Evolutionary conservation across 2,113 vertebrate genomes (phyloP).

Genomic region (Rhea pennata): DNA sequence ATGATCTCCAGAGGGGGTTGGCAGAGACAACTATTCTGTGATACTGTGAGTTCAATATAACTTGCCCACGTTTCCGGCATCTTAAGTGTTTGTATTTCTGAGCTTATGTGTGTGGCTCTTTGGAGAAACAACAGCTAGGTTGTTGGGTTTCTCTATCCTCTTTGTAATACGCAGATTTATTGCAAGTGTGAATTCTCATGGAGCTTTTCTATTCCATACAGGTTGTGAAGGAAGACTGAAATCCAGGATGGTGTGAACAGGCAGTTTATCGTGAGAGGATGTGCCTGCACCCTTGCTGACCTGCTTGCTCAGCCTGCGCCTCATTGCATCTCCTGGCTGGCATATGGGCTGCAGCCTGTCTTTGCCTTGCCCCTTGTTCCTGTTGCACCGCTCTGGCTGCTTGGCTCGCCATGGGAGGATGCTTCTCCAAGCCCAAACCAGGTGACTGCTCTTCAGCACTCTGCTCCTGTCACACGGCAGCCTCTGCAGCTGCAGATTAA

Average conservation of each 20-base stretch:
- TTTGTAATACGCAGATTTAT: fast-evolving
- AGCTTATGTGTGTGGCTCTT: background rate
- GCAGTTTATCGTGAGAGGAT: background rate
- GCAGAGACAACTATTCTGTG: background rate
- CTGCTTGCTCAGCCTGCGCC: background rate
- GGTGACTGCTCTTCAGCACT: slow-evolving; percentile 76
- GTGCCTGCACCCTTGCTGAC: background rate
- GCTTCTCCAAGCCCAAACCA: slow-evolving; percentile 98
- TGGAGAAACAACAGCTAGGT: background rate
- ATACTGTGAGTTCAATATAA: background rate
- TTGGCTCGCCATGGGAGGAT: slow-evolving; percentile 92
- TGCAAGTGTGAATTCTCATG: fast-evolving
- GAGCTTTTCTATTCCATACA: background rate
- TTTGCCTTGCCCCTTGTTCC: background rate
- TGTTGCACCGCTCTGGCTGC: slow-evolving; percentile 10
- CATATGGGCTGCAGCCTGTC: background rate
- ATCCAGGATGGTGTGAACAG: fast-evolving
- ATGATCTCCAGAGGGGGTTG: background rate
- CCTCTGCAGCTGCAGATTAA: background rate
- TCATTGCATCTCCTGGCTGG: background rate
- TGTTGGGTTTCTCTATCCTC: background rate
- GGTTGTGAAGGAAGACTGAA: background rate
- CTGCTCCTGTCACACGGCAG: slow-evolving; percentile 15
- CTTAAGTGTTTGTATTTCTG: fast-evolving
- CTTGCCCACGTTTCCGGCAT: fast-evolving